These are phyloP conservation scores for Helicoverpa assulta DNA, from an alignment of 2,888 invertebrate genomes.

Conservation along the genomic window DNA sequence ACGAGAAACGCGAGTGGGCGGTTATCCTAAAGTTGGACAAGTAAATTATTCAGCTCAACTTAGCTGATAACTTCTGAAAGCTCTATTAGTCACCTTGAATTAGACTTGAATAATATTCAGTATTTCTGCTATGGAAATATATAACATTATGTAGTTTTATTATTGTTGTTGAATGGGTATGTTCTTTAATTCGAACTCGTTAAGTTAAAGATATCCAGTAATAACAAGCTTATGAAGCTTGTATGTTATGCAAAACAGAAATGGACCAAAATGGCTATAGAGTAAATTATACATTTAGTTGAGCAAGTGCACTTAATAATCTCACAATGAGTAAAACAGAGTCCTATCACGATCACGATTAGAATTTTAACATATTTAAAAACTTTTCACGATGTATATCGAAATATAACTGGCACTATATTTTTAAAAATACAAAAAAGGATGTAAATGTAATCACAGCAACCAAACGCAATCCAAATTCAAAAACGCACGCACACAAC, in stretches of 20 bases:
- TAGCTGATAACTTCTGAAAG: constrained; percentile 15
- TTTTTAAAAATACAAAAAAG: background rate
- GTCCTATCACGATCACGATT: too few relatives aligned
- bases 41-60: constrained; percentile 26
- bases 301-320: too few relatives aligned
- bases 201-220: too few relatives aligned
- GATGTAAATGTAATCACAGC: background rate
- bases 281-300: too few relatives aligned
- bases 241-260: too few relatives aligned
- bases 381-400: too few relatives aligned
- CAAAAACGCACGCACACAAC: constrained; percentile 31
- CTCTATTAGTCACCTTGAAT: constrained; percentile 11
- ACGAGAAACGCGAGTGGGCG: background rate
- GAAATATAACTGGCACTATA: too few relatives aligned
- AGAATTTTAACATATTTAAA: too few relatives aligned
- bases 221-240: too few relatives aligned
- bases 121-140: background rate
- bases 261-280: too few relatives aligned
- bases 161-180: background rate
- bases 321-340: too few relatives aligned
- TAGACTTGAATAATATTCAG: background rate
- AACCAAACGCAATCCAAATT: constrained; percentile 20
- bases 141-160: background rate
- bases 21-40: constrained; percentile 14
- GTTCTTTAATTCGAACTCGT: too few relatives aligned